phyloP scores from a whole-genome alignment of 2,888 invertebrate species.

The Augiades crinisus region DNA sequence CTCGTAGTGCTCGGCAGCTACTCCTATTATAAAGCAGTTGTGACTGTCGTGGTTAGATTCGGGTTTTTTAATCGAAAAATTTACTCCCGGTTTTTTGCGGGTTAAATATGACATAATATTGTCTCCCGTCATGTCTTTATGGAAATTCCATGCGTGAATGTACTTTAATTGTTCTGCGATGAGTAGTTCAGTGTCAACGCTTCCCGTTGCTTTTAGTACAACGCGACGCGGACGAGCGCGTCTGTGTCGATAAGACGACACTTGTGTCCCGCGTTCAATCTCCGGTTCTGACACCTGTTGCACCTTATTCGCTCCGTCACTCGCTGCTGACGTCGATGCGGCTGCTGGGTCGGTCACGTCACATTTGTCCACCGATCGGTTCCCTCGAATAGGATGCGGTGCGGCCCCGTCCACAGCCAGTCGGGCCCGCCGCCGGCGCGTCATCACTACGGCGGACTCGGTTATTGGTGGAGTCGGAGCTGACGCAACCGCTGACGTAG shows the following conservation, averaged over 20 bases:
- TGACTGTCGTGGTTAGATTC: background rate
- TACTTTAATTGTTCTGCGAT: background rate
- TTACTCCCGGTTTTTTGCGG: background rate
- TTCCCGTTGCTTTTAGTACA: background rate
- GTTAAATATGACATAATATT: background rate
- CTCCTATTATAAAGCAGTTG: background rate
- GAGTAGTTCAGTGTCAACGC: background rate
- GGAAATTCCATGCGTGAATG: too few relatives aligned
- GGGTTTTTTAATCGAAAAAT: background rate
- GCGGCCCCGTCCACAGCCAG: background rate
- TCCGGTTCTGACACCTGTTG: too few relatives aligned
- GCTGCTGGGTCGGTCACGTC: too few relatives aligned
- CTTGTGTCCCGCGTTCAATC: too few relatives aligned
- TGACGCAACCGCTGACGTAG: too few relatives aligned
- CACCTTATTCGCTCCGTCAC: too few relatives aligned
- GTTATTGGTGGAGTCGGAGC: background rate
- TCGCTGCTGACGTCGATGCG: too few relatives aligned
- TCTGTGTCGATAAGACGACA: too few relatives aligned
- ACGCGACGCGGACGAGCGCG: too few relatives aligned
- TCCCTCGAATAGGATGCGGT: background rate
- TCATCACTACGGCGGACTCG: background rate
- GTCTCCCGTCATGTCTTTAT: too few relatives aligned
- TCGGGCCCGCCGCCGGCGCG: background rate
- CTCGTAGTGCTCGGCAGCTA: background rate
- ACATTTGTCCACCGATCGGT: too few relatives aligned